Conservation (phyloP, 2,797 vertebrate species). For the Tympanoctomys barrerae region DNA sequence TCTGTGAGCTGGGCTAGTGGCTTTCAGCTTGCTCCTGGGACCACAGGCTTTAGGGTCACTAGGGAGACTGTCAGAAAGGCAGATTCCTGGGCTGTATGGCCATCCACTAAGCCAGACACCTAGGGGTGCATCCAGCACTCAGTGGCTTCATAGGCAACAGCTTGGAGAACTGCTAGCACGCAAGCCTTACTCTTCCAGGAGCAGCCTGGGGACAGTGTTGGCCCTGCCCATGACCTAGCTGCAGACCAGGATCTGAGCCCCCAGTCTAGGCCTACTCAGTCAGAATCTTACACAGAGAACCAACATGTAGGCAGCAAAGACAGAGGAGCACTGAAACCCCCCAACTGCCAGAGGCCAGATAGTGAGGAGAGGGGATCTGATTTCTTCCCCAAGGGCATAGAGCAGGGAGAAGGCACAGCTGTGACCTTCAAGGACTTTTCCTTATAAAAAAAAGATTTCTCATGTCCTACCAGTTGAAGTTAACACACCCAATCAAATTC, state of each 20-base stretch:
- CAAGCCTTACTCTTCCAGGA: background rate
- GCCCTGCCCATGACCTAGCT: background rate
- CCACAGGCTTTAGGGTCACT: background rate
- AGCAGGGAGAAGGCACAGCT: background rate
- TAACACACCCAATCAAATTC: background rate
- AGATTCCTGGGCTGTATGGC: background rate
- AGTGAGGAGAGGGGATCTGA: background rate
- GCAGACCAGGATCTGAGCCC: background rate
- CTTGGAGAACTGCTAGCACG: background rate
- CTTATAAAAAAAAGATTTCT: background rate
- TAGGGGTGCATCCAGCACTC: background rate
- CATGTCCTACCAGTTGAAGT: background rate
- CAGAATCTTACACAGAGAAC: background rate
- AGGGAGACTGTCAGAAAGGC: background rate
- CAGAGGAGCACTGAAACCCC: background rate
- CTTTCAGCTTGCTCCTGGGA: background rate
- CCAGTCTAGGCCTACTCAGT: background rate
- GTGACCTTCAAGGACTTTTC: background rate
- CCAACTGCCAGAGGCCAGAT: background rate
- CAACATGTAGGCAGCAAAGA: fast-evolving
- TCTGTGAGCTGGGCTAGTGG: background rate
- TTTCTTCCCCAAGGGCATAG: background rate
- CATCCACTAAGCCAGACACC: background rate
- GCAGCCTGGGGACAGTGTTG: background rate
- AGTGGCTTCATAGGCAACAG: background rate